Conservation (phyloP, 2,113 vertebrate genomes). For the Cariama cristata region DNA sequence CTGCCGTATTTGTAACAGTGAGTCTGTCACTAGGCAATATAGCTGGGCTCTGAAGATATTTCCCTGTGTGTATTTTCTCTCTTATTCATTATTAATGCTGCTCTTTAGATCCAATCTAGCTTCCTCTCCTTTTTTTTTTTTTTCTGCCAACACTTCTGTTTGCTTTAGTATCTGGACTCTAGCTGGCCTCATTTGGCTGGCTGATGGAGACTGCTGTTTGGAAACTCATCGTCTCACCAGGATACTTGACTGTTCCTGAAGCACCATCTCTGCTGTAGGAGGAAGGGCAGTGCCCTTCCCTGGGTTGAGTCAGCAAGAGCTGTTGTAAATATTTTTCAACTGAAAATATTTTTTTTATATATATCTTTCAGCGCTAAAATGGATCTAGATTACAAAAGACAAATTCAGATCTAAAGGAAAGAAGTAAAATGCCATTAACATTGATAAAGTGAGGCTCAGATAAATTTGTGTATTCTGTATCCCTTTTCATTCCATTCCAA, state of each 20-base stretch:
- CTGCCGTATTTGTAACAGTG: background rate
- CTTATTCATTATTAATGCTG: constrained; percentile 38
- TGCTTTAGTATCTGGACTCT: constrained; percentile 9
- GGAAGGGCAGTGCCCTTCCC: background rate
- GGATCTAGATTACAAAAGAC: background rate
- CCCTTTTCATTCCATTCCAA: background rate
- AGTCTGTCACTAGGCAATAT: background rate
- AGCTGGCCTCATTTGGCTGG: constrained; percentile 51
- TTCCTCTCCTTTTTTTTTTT: background rate
- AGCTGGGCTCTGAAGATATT: background rate
- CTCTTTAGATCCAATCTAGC: background rate
- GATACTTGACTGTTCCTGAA: background rate
- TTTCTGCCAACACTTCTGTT: background rate
- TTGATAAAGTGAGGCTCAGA: background rate
- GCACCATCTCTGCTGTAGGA: background rate
- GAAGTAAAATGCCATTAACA: background rate
- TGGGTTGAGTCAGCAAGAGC: background rate
- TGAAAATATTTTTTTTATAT: background rate
- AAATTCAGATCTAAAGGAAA: background rate
- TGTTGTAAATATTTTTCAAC: background rate
- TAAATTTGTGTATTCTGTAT: background rate
- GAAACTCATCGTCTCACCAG: background rate
- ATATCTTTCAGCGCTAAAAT: background rate
- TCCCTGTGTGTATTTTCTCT: background rate
- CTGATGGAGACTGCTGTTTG: background rate